phyloP scores from a whole-genome alignment of 2,888 invertebrate genomes.

The Saturnia japonica region DNA sequence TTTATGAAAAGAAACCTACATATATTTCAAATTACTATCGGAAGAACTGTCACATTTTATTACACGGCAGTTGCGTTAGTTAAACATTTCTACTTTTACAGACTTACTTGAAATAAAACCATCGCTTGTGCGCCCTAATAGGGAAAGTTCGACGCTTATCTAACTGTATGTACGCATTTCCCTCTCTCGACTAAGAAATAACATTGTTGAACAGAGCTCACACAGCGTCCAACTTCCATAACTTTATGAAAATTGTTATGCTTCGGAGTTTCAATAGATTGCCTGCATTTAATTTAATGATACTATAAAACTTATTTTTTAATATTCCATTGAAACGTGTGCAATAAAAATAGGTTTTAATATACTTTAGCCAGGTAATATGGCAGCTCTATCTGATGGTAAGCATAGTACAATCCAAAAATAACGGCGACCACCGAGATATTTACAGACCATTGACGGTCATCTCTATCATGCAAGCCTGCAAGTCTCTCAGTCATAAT shows the following conservation, averaged over 20 bases:
- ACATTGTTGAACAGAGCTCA: background rate
- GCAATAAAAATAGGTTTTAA: background rate
- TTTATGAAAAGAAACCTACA: too few relatives aligned
- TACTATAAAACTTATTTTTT: background rate
- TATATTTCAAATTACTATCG: too few relatives aligned
- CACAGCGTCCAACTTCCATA: background rate
- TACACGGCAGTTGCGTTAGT: background rate
- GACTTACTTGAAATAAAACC: background rate
- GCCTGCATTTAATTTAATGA: background rate
- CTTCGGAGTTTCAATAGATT: background rate
- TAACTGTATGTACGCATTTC: background rate
- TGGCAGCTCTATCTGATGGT: too few relatives aligned
- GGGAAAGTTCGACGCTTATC: slow-evolving; percentile 6
- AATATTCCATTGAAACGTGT: background rate
- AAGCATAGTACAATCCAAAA: too few relatives aligned
- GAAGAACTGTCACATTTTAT: background rate
- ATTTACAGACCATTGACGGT: too few relatives aligned
- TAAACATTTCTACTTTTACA: background rate
- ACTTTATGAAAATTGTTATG: slow-evolving; percentile 1
- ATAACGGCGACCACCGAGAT: too few relatives aligned
- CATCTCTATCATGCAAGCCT: too few relatives aligned
- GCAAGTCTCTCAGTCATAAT: too few relatives aligned
- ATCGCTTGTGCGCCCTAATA: background rate
- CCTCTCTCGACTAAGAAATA: background rate
- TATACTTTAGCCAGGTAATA: background rate